A percentile compares a stretch with the other conserved stretches of the same genome.
These are phyloP conservation scores for Aurelia aurita DNA, from an alignment of 30 jellyfish, hydroid and myxozoan species.

Conservation along the genomic window DNA sequence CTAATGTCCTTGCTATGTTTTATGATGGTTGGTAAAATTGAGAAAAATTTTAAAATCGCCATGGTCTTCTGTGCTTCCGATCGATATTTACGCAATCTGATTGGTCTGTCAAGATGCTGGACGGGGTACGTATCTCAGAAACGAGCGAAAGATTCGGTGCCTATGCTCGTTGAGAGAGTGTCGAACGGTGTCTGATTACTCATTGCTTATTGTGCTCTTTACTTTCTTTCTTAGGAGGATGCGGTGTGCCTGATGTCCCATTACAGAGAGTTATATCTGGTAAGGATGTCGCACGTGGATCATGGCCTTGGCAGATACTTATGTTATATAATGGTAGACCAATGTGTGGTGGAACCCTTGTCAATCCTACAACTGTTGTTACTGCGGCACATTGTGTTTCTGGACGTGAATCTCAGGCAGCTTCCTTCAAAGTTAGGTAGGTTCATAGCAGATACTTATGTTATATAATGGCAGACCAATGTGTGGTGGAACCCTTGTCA, in stretches of 20 bases:
- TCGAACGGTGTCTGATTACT: no score
- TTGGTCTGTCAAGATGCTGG: no score
- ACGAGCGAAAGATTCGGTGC: no score
- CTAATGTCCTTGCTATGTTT: no score
- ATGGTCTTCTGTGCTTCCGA: no score
- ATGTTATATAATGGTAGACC: slow-evolving; percentile 50
- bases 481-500: slow-evolving; percentile 87
- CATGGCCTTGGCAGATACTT: slow-evolving; percentile 94
- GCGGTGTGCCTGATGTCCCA: slow-evolving; percentile 71
- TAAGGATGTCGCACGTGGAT: slow-evolving; percentile 70
- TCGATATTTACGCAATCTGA: no score
- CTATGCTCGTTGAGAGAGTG: no score
- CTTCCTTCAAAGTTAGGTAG: slow-evolving; percentile 35
- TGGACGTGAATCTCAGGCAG: slow-evolving; percentile 54
- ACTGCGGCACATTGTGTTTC: slow-evolving; percentile 89
- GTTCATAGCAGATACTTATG: slow-evolving; percentile 73
- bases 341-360: slow-evolving; percentile 86
- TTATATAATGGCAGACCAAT: slow-evolving; percentile 43
- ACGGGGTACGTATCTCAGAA: no score
- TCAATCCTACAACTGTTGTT: slow-evolving; percentile 68
- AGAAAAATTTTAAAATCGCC: no score
- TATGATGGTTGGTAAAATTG: no score
- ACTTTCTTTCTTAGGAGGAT: slow-evolving; percentile 12
- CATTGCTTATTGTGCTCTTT: no score
- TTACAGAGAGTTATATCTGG: slow-evolving; percentile 75